Percentiles rank a stretch among this genome's conserved stretches.
phyloP scores from a whole-genome alignment of 35 echinoderm and acorn worm species.

The Apostichopus parvimensis region DNA sequence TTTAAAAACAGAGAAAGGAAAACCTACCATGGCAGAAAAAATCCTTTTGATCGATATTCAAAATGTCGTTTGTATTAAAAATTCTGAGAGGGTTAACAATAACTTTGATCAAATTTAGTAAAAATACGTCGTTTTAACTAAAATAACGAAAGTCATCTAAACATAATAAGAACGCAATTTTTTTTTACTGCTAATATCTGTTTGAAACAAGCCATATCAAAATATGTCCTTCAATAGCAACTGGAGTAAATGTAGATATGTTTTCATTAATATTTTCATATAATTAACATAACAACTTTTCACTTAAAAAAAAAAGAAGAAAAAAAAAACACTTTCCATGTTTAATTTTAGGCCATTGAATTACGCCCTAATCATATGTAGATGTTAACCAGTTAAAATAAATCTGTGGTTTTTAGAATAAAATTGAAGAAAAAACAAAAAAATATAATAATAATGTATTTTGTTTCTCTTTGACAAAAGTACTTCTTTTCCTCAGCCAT shows the following conservation, averaged over 20 bases:
- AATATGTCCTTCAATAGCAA: neutral
- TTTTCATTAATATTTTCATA: no score
- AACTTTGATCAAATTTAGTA: no score
- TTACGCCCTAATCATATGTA: constrained; percentile 10
- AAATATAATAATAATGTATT: neutral
- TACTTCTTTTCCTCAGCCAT: constrained; percentile 18
- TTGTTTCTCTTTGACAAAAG: constrained; percentile 6
- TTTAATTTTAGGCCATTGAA: neutral
- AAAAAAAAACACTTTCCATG: neutral
- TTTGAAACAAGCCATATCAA: no score
- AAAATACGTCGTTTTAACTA: no score
- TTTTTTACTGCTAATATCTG: no score
- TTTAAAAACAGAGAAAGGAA: neutral
- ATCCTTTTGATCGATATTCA: neutral
- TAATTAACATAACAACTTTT: neutral
- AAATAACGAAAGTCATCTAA: no score
- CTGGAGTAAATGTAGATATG: neutral
- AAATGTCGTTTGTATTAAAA: no score
- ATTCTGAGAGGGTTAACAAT: no score
- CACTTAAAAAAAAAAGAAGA: neutral
- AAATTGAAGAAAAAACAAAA: neutral
- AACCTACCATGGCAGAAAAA: neutral
- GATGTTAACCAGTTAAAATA: constrained; percentile 5
- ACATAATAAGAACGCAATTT: no score
- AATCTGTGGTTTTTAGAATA: neutral